Percentiles rank a stretch among this genome's conserved stretches.
Evolutionary conservation across 2,888 invertebrate species (phyloP).

Genomic region (Camptogramma bilineatum): DNA sequence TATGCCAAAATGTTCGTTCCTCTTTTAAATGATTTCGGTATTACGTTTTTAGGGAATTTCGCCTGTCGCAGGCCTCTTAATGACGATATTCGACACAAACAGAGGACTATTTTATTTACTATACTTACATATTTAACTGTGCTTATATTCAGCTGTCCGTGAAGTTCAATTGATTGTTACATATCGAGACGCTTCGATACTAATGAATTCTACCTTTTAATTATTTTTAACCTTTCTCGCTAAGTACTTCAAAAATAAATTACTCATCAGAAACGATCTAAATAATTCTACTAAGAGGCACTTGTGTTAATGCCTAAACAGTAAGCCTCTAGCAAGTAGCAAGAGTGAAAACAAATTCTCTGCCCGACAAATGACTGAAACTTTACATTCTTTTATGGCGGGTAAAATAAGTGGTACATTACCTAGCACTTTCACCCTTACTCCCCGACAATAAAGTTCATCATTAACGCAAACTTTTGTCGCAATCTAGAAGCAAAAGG

Average conservation of each 20-base stretch:
- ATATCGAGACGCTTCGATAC: no score
- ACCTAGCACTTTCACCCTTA: constrained; percentile 14
- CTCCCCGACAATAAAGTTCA: constrained; percentile 10
- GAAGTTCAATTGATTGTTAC: no score
- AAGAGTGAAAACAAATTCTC: constrained; percentile 33
- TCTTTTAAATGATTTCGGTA: no score
- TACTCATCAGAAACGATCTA: neutral
- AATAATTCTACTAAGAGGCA: constrained; percentile 12
- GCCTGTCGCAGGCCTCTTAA: no score
- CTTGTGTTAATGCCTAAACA: constrained; percentile 27
- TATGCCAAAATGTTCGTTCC: no score
- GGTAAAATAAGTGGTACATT: constrained; percentile 24
- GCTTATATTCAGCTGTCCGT: no score
- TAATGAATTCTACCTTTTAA: no score
- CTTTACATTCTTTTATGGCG: constrained; percentile 26
- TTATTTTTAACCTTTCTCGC: no score
- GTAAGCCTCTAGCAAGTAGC: constrained; percentile 8
- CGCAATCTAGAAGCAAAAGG: constrained; percentile 6
- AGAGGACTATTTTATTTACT: no score
- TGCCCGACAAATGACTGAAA: constrained; percentile 27
- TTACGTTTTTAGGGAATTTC: no score
- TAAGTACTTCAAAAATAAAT: neutral
- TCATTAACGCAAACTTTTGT: constrained; percentile 15
- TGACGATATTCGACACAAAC: no score
- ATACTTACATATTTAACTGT: no score